A percentile compares a stretch with the other conserved stretches of the same genome.
Conservation (phyloP, 2,888 invertebrate genomes). For the Polymixis lichenea region DNA sequence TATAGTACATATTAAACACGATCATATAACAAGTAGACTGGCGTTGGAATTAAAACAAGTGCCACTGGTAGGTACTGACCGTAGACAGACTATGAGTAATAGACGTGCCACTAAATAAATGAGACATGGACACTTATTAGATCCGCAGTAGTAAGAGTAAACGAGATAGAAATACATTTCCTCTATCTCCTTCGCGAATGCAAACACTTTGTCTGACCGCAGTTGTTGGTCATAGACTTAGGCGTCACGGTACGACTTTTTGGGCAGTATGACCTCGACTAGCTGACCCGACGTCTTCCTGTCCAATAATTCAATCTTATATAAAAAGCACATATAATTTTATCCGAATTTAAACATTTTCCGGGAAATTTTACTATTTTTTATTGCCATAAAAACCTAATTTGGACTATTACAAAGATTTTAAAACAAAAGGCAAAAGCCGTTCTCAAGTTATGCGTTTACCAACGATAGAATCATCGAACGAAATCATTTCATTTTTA, state of each 20-base stretch:
- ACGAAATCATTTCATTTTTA: too few relatives aligned
- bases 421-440: too few relatives aligned
- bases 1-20: conserved; percentile 9
- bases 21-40: neutral
- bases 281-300: too few relatives aligned
- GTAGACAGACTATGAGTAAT: neutral
- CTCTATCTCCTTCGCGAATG: neutral
- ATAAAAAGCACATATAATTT: too few relatives aligned
- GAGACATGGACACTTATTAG: neutral
- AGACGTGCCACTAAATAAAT: neutral
- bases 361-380: too few relatives aligned
- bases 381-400: too few relatives aligned
- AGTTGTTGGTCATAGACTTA: neutral
- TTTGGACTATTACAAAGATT: too few relatives aligned
- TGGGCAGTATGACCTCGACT: too few relatives aligned
- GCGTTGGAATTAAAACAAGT: neutral
- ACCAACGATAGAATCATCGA: too few relatives aligned
- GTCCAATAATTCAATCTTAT: too few relatives aligned
- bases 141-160: neutral
- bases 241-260: neutral
- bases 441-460: too few relatives aligned
- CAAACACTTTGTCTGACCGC: neutral
- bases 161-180: neutral
- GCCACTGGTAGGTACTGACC: neutral
- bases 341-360: too few relatives aligned